Evolutionary conservation across 2,113 vertebrate species (phyloP).

Genomic region (Psittacula cyanocephala): DNA sequence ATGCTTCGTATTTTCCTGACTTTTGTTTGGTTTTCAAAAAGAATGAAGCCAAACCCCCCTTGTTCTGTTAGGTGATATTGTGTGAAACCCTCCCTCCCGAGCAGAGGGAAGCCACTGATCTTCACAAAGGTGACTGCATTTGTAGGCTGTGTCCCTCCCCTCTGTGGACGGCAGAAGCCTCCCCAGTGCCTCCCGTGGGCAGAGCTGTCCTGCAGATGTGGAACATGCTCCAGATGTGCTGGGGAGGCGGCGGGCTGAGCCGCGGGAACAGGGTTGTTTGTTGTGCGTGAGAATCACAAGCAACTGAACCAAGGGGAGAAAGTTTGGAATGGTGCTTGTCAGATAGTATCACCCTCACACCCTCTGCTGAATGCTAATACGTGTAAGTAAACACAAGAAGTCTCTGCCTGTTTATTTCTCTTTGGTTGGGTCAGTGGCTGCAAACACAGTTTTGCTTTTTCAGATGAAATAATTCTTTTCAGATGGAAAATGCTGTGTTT

Average conservation of each 20-base stretch:
- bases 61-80: background rate
- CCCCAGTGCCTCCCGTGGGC: accelerated
- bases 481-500: background rate
- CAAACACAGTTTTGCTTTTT: constrained; percentile 10
- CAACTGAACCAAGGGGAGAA: background rate
- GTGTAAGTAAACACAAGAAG: background rate
- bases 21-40: background rate
- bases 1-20: background rate
- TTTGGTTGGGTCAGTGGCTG: constrained; percentile 14
- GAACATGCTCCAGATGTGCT: background rate
- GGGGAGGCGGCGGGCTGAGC: background rate
- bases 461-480: background rate
- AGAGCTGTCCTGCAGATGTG: background rate
- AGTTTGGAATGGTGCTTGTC: background rate
- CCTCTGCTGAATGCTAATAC: background rate
- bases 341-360: constrained; percentile 8
- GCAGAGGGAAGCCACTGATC: background rate
- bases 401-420: constrained; percentile 37
- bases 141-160: background rate
- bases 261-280: background rate
- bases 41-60: background rate
- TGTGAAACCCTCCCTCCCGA: background rate
- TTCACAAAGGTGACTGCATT: background rate
- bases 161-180: background rate
- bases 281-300: background rate